phyloP scores from a whole-genome alignment of 2,113 vertebrate species.

The Lophura nycthemera region DNA sequence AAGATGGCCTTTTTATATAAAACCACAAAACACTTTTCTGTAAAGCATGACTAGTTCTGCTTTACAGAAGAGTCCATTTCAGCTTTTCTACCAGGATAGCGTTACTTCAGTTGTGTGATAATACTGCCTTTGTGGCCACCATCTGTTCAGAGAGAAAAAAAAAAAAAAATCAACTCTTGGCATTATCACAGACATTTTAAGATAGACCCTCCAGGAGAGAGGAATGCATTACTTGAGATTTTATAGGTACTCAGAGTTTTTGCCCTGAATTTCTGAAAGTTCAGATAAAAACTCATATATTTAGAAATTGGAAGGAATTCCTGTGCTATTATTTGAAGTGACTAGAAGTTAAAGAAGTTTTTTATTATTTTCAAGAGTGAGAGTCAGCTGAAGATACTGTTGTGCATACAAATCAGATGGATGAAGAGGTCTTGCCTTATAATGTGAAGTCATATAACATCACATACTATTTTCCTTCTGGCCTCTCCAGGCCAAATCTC shows the following conservation, averaged over 20 bases:
- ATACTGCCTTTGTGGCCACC: neutral
- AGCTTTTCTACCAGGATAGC: neutral
- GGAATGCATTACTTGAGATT: neutral
- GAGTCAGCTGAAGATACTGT: neutral
- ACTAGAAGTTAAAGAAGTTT: neutral
- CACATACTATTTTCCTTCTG: neutral
- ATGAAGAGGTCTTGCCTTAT: neutral
- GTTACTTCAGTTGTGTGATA: neutral
- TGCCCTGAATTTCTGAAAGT: neutral
- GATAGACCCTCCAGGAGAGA: neutral
- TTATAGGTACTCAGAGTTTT: neutral
- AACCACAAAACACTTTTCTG: neutral
- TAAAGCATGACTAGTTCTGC: neutral
- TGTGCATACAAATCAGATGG: neutral
- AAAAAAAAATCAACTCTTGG: neutral
- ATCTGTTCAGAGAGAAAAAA: neutral
- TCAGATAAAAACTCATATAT: neutral
- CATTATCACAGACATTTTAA: neutral
- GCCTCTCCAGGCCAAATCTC: neutral
- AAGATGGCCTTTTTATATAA: neutral
- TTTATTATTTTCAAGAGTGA: neutral
- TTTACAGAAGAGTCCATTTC: neutral
- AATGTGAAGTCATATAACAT: neutral
- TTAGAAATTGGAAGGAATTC: neutral
- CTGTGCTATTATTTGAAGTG: neutral